Evolutionary conservation across 2,113 vertebrate genomes (phyloP).

Genomic region (Tringa solitaria): DNA sequence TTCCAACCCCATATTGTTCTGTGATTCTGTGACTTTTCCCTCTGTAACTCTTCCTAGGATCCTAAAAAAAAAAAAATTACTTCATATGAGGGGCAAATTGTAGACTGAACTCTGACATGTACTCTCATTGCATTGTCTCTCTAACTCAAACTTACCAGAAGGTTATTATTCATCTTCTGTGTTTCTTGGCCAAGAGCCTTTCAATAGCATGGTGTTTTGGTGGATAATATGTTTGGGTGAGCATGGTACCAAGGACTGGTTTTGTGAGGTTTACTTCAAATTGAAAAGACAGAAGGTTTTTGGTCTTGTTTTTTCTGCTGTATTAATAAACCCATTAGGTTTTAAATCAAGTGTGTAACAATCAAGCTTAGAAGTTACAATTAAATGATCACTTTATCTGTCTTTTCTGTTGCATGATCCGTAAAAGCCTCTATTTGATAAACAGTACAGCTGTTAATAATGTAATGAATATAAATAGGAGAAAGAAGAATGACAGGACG

Average conservation of each 20-base stretch:
- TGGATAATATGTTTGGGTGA: not conserved
- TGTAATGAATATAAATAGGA: not conserved
- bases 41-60: not conserved
- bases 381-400: conserved; percentile 1
- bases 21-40: not conserved
- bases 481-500: not conserved
- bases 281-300: not conserved
- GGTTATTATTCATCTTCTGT: not conserved
- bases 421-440: conserved; percentile 5
- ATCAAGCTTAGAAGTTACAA: not conserved
- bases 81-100: not conserved
- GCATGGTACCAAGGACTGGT: not conserved
- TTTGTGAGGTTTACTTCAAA: not conserved
- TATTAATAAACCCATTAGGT: not conserved
- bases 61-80: not conserved
- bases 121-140: not conserved
- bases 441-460: conserved; percentile 38
- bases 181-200: not conserved
- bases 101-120: not conserved
- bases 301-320: not conserved
- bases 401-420: conserved; percentile 1
- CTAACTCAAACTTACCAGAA: not conserved
- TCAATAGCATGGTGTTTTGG: not conserved
- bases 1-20: too few relatives aligned
- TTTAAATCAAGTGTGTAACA: conserved; percentile 20